Evolutionary conservation across 92 coral and sea anemone species (phyloP).

Genomic region (Porites rus): DNA sequence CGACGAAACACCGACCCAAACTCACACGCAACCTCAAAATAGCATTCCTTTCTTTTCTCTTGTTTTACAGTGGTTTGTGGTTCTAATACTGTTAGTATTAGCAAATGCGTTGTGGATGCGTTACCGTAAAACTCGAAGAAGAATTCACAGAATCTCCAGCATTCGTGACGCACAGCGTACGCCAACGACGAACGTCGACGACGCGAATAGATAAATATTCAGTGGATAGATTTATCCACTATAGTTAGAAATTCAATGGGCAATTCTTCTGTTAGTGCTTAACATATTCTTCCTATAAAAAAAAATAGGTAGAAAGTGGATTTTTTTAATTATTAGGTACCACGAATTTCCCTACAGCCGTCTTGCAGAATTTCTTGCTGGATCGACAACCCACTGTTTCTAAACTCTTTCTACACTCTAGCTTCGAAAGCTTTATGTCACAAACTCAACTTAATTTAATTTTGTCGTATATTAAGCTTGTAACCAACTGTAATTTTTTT

Average conservation of each 20-base stretch:
- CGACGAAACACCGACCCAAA: too few relatives aligned
- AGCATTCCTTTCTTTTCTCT: background rate
- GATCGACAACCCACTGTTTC: too few relatives aligned
- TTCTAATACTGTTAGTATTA: slow-evolving; percentile 50
- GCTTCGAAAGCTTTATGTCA: background rate
- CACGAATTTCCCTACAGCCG: too few relatives aligned
- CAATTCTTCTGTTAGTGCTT: background rate
- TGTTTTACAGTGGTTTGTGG: slow-evolving; percentile 71
- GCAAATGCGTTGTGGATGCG: slow-evolving; percentile 67
- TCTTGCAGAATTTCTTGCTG: too few relatives aligned
- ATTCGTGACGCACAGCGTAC: slow-evolving; percentile 34
- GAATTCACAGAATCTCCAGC: slow-evolving; percentile 43
- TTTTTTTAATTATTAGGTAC: too few relatives aligned
- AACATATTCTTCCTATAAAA: too few relatives aligned
- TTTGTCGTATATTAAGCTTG: too few relatives aligned
- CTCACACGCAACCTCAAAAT: too few relatives aligned
- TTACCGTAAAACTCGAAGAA: slow-evolving; percentile 62
- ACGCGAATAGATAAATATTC: too few relatives aligned
- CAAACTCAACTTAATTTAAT: too few relatives aligned
- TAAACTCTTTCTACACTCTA: background rate
- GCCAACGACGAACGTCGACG: background rate
- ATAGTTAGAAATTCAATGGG: background rate
- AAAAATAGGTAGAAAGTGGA: too few relatives aligned
- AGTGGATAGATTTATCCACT: background rate
- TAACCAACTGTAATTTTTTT: too few relatives aligned